phyloP scores from a whole-genome alignment of 2,797 vertebrate genomes.

The Luscinia megarhynchos region DNA sequence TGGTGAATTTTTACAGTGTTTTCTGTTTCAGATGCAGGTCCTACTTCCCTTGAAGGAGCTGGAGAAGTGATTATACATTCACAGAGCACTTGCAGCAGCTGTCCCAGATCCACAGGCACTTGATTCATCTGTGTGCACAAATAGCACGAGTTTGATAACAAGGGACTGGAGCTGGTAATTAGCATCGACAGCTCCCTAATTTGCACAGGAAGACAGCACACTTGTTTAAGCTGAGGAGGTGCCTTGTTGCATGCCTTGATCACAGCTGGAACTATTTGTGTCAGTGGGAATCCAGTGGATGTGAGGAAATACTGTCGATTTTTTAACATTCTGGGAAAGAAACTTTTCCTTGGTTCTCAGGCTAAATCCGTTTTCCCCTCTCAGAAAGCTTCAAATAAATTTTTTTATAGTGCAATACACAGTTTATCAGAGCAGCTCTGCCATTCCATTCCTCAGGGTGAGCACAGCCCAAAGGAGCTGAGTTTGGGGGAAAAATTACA shows the following conservation, averaged over 20 bases:
- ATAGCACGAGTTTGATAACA: conserved; percentile 41
- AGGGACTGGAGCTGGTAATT: conserved; percentile 13
- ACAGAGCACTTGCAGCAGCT: neutral
- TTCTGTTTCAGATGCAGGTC: neutral
- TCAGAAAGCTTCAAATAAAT: neutral
- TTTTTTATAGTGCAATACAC: neutral
- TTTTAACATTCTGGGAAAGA: neutral
- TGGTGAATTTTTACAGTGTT: neutral
- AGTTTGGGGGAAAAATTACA: neutral
- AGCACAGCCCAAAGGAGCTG: neutral
- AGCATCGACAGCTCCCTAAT: conserved; percentile 46
- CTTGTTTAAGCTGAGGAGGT: neutral
- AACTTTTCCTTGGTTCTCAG: neutral
- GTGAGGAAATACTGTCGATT: neutral
- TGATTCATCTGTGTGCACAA: conserved; percentile 48
- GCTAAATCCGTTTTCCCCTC: neutral
- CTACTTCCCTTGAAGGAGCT: neutral
- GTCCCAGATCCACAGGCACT: conserved; percentile 6
- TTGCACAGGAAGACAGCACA: neutral
- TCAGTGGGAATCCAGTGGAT: neutral
- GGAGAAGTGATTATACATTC: neutral
- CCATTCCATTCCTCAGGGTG: neutral
- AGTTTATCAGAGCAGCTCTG: neutral
- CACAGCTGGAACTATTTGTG: conserved; percentile 11
- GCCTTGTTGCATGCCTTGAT: neutral